Evolutionary conservation across 1,140 invertebrate species (phyloP).

Genomic region (Aphaenogaster floridana): DNA sequence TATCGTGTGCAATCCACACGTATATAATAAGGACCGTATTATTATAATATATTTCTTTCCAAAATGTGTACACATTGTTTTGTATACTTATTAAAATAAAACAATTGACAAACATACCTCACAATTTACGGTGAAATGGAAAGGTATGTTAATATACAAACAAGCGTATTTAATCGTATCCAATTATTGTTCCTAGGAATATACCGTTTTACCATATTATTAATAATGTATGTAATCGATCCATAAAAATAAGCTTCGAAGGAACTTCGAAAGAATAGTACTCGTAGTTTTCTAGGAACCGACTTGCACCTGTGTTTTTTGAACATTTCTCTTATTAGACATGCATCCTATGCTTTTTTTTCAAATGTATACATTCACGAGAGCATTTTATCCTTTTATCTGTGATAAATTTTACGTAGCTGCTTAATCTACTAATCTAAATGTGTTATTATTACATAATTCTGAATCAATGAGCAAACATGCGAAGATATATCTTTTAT

Average conservation of each 20-base stretch:
- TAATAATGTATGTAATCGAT: constrained; percentile 37
- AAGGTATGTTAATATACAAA: constrained; percentile 27
- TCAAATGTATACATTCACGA: not conserved
- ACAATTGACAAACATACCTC: constrained; percentile 29
- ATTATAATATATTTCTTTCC: constrained; percentile 36
- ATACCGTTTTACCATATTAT: constrained; percentile 25
- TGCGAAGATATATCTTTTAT: not conserved
- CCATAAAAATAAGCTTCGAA: not conserved
- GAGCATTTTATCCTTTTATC: constrained; percentile 26
- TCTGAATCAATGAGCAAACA: not conserved
- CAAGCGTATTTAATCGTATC: constrained; percentile 31
- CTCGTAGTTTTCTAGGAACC: constrained; percentile 1
- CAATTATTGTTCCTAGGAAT: constrained; percentile 38
- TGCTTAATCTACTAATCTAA: not conserved
- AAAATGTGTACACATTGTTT: constrained; percentile 25
- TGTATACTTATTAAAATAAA: constrained; percentile 52
- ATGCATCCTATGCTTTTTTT: not conserved
- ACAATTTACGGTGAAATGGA: not conserved
- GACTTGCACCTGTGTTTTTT: constrained; percentile 17
- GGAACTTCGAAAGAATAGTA: not conserved
- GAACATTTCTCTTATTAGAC: not conserved
- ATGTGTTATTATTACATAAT: constrained; percentile 13
- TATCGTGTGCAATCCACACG: constrained; percentile 3
- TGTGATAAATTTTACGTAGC: constrained; percentile 32
- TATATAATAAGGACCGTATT: constrained; percentile 7